Evolutionary conservation across 2,113 vertebrate species (phyloP), one percentile per base, ranked within the genome.

Genomic region (Chrysemys picta): DNA sequence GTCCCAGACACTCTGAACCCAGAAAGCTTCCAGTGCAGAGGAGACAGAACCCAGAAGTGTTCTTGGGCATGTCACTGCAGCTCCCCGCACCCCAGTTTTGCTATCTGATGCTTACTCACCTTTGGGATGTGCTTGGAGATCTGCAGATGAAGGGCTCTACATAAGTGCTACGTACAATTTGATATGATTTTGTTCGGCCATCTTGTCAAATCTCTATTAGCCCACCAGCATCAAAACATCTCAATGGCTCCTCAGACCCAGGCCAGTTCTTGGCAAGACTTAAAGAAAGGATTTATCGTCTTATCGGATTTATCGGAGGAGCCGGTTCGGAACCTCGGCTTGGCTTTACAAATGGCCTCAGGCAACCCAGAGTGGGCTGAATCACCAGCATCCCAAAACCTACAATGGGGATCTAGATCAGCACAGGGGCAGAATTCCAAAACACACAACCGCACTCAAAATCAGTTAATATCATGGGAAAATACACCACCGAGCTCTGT

Each of bases 381-480:
- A 22, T 72, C 57, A 19, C 94, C 54, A 87, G 88, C 89, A 82
- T 88, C 92, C 56, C 76, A 78, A 90, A 75, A 91, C 75, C 85
- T 90, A 75, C 95, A 96, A 75, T 59, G 94, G 85, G 81, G 88
- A 79, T 17, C 72, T 96, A 93, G 95, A 96, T 94, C 96, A 47
- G 92, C 69, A 94, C 0, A 69, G 91, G 86, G 96, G 96, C 93
- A 95, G 96, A 95, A 92, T 94, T 91, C 89, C 89, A 10, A 82
- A 86, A 8, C 65, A 90, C 90, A 81, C 84, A 94, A 78, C 93
- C 25, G 62, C 88, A 94, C 88, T 96, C 92, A 85, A 83, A 95
- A 89, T 81, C 94, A 94, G 95, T 97, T 95, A 95, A 93, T 69
- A 56, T 10, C 95, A 88, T 97, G 96, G 96, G 96, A 97, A 97